Percentiles rank a stretch among this genome's conserved stretches.
These are phyloP conservation scores for Rhombomys opimus DNA, from an alignment of 2,113 vertebrate species.

Conservation along the genomic window DNA sequence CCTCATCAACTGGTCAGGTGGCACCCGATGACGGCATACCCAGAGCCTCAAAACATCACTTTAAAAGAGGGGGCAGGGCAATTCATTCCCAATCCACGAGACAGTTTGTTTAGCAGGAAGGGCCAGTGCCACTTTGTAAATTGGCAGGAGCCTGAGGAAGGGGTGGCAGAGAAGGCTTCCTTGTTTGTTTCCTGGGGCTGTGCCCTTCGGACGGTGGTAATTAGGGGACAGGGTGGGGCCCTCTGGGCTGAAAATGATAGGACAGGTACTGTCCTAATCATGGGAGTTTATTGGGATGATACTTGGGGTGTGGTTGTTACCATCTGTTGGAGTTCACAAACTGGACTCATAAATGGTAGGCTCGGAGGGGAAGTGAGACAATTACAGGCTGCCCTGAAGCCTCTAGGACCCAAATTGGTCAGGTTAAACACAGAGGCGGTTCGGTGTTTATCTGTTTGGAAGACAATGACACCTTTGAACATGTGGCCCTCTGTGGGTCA, in stretches of 20 bases:
- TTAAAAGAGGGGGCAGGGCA: background rate
- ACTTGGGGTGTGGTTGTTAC: conserved; percentile 75
- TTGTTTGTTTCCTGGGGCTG: conserved; percentile 67
- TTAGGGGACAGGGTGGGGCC: conserved; percentile 69
- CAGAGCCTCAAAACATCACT: conserved; percentile 1
- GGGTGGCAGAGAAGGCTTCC: conserved; percentile 50
- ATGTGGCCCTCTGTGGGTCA: background rate
- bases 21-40: background rate
- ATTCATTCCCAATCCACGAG: conserved; percentile 23
- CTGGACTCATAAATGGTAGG: conserved; percentile 72
- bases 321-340: conserved; percentile 77
- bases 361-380: conserved; percentile 70
- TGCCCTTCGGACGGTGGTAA: conserved; percentile 63
- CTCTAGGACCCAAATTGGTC: conserved; percentile 71
- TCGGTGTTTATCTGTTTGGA: background rate
- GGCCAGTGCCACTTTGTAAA: conserved; percentile 31
- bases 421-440: conserved; percentile 65
- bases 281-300: conserved; percentile 72
- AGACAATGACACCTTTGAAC: background rate
- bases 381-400: conserved; percentile 66
- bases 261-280: conserved; percentile 80
- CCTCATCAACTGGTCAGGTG: background rate
- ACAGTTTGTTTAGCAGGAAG: conserved; percentile 50
- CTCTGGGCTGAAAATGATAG: conserved; percentile 74
- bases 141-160: conserved; percentile 2